Conservation (phyloP, 2,797 vertebrate species). For the Vireo griseus region DNA sequence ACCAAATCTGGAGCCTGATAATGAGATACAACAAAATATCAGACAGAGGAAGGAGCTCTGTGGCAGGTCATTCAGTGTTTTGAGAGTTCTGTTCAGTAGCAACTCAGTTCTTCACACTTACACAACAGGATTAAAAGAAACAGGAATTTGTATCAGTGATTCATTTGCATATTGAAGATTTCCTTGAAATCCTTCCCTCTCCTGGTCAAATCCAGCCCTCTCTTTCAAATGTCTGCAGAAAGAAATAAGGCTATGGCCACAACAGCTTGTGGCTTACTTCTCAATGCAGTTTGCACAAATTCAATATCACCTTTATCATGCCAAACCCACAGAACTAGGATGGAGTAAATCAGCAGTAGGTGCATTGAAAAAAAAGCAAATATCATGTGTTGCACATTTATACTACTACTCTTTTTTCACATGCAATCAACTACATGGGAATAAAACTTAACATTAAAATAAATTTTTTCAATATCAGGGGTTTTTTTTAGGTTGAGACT, state of each 20-base stretch:
- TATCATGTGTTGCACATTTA: neutral
- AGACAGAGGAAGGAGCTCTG: neutral
- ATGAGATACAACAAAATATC: neutral
- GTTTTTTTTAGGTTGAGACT: neutral
- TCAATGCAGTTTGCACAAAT: neutral
- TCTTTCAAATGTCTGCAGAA: neutral
- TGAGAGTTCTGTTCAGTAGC: accelerated
- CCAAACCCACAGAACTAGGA: neutral
- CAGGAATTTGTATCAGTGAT: neutral
- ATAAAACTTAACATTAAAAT: neutral
- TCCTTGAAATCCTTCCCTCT: neutral
- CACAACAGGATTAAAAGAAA: neutral
- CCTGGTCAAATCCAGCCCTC: neutral
- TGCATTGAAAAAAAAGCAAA: neutral
- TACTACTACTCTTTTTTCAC: neutral
- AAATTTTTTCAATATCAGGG: neutral
- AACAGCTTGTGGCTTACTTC: neutral
- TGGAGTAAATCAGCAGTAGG: neutral
- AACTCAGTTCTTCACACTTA: neutral
- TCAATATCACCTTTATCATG: neutral
- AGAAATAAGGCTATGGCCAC: neutral
- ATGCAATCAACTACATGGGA: neutral
- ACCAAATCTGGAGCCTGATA: neutral
- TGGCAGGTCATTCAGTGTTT: neutral
- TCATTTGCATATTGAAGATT: neutral